Base-by-base conservation (phyloP, 2,797 vertebrate genomes). In the Etheostoma perlongum region DNA sequence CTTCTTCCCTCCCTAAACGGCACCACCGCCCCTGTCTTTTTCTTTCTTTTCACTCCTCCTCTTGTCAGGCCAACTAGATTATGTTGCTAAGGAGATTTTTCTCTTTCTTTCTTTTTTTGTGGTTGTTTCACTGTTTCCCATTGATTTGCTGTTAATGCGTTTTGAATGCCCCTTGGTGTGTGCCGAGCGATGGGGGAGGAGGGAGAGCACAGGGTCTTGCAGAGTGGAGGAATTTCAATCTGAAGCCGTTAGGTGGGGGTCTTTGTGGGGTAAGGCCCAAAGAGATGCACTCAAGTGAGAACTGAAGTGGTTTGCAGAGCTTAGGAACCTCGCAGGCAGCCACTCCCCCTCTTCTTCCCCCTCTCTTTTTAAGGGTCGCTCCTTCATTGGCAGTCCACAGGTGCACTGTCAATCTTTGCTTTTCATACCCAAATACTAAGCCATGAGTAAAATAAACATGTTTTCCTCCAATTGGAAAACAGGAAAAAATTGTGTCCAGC, bases 71-170 rank as follows among this genome's bases (percentile, higher is more conserved):
- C 95, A 95, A 96, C 96, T 97, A 98, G 97, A 98, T 98, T 98
- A 98, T 98, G 97, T 99, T 99, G 97, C 97, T 99, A 98, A 98
- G 98, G 97, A 97, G 97, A 98, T 98, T 97, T 94, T 88, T 92
- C 72, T 84, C 72, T 84, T 83, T 85, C 68, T 86, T 80, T 64
- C 57, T 69, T 82, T 68, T 86, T 84, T 84, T 95, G 42, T 95
- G 91, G 94, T 96, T 98, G 97, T 97, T 98, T 96, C 96, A 96
- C 96, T 96, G 95, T 97, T 97, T 97, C 93, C 96, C 96, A 99
- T 99, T 98, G 97, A 98, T 98, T 95, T 97, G 97, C 96, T 95
- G 96, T 97, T 99, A 99, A 99, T 99, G 97, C 96, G 96, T 98
- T 98, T 99, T 98, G 97, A 99, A 99, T 98, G 97, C 97, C 96